A percentile compares a stretch with the other conserved stretches of the same genome.
Evolutionary conservation across 2,113 vertebrate species (phyloP).

Genomic region (Plecotus auritus): DNA sequence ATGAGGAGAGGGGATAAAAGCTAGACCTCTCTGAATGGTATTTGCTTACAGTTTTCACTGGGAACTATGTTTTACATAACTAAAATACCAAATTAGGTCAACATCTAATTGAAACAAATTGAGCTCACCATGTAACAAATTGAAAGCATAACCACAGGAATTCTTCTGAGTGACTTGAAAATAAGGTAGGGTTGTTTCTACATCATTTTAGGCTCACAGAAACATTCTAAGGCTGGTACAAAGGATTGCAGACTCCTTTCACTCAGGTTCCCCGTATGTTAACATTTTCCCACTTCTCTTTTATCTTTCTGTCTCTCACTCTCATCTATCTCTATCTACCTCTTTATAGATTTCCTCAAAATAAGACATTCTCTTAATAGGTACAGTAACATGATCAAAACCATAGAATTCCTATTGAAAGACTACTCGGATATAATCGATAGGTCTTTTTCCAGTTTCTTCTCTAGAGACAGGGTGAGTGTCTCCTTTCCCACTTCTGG

Average conservation of each 20-base stretch:
- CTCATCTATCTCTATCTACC: not conserved
- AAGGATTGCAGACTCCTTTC: not conserved
- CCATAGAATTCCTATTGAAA: not conserved
- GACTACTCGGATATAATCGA: not conserved
- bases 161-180: constrained; percentile 44
- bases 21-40: not conserved
- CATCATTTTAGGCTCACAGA: constrained; percentile 20
- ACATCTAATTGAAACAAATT: constrained; percentile 53
- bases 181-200: not conserved
- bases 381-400: not conserved
- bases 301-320: not conserved
- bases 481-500: not conserved
- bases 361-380: not conserved
- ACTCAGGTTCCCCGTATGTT: not conserved
- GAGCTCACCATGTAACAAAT: not conserved
- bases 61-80: constrained; percentile 10
- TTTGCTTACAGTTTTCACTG: constrained; percentile 33
- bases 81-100: constrained; percentile 48
- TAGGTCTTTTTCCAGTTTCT: not conserved
- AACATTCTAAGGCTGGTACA: not conserved
- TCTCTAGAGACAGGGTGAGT: not conserved
- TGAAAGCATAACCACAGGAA: constrained; percentile 15
- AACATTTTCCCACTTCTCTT: not conserved
- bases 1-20: not conserved
- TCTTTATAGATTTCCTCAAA: not conserved